Evolutionary conservation across 2,888 invertebrate species (phyloP), one percentile per base, ranked within the genome.

Genomic region (Cryptocheilus praepositus): DNA sequence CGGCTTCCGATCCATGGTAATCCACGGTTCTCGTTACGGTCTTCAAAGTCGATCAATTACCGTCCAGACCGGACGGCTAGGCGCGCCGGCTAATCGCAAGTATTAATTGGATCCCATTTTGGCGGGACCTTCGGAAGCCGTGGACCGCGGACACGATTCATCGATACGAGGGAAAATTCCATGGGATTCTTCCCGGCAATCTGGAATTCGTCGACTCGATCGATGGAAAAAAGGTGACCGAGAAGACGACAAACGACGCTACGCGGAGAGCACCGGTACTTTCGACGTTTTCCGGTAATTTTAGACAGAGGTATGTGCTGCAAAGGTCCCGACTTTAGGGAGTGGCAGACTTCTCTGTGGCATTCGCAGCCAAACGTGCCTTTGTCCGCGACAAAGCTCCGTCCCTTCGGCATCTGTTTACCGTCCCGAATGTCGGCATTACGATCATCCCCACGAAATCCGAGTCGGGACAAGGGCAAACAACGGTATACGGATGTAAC

Each of bases 91-190:
- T 77, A 77, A 80, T 76, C 74, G 71, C 58, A 54, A 59, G 58
- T 60, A 67, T 64, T 76, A 76, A 79, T 69, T 66, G 65, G 62
- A 66, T 61, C 73, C 73, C 73, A 63, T 72, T 72, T 73, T 73
- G 73, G 28, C 67, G 66, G 16, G 62, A 46, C 62, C 65, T 54
- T 58, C 57, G 68, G 28, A 55, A 61, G 62, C 52, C 43, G 3
- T 25, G 25, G 25, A 25, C 25, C 5, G 45, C 45, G n/a, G 52
- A 43, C 13, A 16, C 11, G n/a, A 16, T 19, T 8, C 64, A 54
- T 54, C 60, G 15, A 60, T 25, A 5, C 25, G 25, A 5, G 25
- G 3, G 25, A 55, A 58, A 63, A 64, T 36, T 36, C 36, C 36
- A 5, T 25, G 3, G 11, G 36, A 36, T 7, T 36, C 11, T 36